phyloP scores from a whole-genome alignment of 2,888 invertebrate genomes.

The Limenitis camilla region DNA sequence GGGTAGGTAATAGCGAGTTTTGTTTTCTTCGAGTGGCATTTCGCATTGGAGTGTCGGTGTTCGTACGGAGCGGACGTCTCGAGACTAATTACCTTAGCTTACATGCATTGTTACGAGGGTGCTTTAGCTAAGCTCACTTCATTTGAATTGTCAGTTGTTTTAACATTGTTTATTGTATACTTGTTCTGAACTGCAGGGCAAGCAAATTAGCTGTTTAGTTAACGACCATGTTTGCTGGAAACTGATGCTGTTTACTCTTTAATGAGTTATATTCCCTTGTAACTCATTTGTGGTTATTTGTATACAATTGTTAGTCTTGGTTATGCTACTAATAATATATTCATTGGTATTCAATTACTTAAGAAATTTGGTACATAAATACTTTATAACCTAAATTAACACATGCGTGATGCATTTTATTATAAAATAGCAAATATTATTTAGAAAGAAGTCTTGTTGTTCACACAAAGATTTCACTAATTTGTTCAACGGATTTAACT shows the following conservation, averaged over 20 bases:
- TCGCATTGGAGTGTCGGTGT: slow-evolving; percentile 59
- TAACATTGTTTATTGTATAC: slow-evolving; percentile 64
- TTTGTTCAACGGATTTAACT: too few relatives aligned
- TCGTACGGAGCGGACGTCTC: slow-evolving; percentile 60
- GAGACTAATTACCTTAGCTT: slow-evolving; percentile 64
- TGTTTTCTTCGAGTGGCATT: slow-evolving; percentile 69
- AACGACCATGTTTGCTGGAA: slow-evolving; percentile 46
- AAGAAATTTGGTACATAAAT: too few relatives aligned
- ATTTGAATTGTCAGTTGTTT: slow-evolving; percentile 49
- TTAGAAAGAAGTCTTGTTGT: too few relatives aligned
- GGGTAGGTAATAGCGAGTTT: slow-evolving; percentile 73
- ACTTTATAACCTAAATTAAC: too few relatives aligned
- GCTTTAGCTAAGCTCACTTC: slow-evolving; percentile 47
- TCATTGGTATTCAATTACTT: neutral
- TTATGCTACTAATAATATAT: too few relatives aligned
- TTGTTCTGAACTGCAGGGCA: slow-evolving; percentile 49
- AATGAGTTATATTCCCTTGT: slow-evolving; percentile 20
- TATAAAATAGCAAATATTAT: too few relatives aligned
- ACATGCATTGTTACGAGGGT: slow-evolving; percentile 52
- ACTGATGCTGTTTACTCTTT: slow-evolving; percentile 37
- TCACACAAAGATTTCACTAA: too few relatives aligned
- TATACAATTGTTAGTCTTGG: neutral
- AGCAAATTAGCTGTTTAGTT: slow-evolving; percentile 61
- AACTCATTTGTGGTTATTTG: slow-evolving; percentile 16
- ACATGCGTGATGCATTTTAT: too few relatives aligned